phyloP scores from a whole-genome alignment of 2,888 invertebrate genomes.

The Incurvaria masculella region DNA sequence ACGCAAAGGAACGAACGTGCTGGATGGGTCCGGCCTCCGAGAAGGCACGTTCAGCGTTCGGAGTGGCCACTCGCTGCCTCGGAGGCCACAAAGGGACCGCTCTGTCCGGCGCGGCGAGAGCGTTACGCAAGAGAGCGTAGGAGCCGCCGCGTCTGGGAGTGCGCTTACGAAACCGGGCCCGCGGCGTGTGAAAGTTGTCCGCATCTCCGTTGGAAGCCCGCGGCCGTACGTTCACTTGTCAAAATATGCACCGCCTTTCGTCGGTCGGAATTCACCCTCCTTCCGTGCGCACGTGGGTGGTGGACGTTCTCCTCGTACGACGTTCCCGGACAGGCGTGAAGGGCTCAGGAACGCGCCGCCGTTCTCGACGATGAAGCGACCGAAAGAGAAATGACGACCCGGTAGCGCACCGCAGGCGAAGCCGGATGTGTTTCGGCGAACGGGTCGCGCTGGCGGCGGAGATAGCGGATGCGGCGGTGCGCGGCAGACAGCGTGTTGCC shows the following conservation, averaged over 20 bases:
- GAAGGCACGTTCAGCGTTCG: too few relatives aligned
- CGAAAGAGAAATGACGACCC: neutral
- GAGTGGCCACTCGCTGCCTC: too few relatives aligned
- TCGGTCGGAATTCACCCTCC: neutral
- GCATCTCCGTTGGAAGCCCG: neutral
- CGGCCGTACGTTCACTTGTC: constrained; percentile 1
- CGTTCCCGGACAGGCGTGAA: neutral
- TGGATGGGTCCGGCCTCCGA: too few relatives aligned
- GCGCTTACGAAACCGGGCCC: constrained; percentile 9
- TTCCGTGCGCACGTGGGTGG: neutral
- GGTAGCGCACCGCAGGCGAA: neutral
- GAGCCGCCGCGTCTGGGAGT: constrained; percentile 6
- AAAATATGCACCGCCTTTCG: neutral
- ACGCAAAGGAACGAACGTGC: too few relatives aligned
- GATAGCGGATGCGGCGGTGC: neutral
- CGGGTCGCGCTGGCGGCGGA: neutral
- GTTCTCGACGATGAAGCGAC: neutral
- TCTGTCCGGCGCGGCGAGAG: neutral
- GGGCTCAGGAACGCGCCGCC: neutral
- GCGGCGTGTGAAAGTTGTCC: constrained; percentile 9
- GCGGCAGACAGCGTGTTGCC: neutral
- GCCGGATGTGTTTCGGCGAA: neutral
- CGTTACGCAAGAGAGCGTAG: constrained; percentile 1
- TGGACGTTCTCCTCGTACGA: too few relatives aligned
- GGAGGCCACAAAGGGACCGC: too few relatives aligned